Base-by-base conservation (phyloP, 1,140 invertebrate species). In the Gryllus bimaculatus region DNA sequence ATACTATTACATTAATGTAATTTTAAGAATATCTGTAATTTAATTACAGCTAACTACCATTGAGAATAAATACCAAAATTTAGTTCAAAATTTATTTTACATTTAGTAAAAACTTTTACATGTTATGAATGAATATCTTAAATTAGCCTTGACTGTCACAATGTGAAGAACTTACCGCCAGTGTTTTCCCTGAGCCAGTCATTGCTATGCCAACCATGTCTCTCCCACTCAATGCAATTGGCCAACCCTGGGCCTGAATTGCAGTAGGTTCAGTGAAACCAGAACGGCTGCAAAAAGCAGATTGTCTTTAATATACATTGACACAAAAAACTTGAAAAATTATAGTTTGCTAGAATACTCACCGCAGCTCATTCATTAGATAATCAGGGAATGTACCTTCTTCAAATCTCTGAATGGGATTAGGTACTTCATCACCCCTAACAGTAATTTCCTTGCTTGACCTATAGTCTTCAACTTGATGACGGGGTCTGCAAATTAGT, bases 141-240 rank as follows among this genome's bases (percentile, higher is more conserved):
- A 39, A 39, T 39, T 5, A 2, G 26, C 26, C 26, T 39, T 5
- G 1, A 39, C 5, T 39, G 1, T 5, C 26, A 39, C 18, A 18
- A 66, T 18, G 3, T 66, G 7, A 66, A 13, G 10, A 66, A 13
- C 54, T 66, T 66, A 66, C 54, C 10, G 54, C 54, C 54, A 66
- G 18, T 13, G 95, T 97, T 88, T 97, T 97, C 80, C 95, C 95
- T 73, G 95, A 96, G 76, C 95, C 95, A 48, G 96, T 98, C 85
- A 98, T 96, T 39, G 98, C 97, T 85, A 99, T 98, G 39, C 96
- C 97, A 77, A 96, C 95, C 88, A 97, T 91, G 86, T 98, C 96
- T 80, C 93, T 90, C 21, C 96, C 97, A 85, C 92, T 94, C 7
- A 98, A 86, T 82, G 96, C 96, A 83, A 98, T 95, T 66, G 96